A percentile compares a stretch with the other conserved stretches of the same genome.
phyloP scores from a whole-genome alignment of 2,113 vertebrate genomes.

The Onychostruthus taczanowskii region DNA sequence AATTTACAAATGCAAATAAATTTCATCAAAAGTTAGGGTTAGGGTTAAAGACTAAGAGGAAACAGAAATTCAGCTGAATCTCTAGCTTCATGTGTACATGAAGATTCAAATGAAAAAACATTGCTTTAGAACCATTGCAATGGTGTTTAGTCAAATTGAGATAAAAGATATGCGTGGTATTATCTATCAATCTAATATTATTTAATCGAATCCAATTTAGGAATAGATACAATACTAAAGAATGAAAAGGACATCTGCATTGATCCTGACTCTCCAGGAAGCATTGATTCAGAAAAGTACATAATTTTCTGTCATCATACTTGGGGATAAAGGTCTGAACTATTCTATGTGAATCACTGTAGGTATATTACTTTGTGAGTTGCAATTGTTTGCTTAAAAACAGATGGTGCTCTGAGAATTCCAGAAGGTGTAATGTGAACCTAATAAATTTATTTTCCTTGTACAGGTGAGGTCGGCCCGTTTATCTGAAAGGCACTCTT shows the following conservation, averaged over 20 bases:
- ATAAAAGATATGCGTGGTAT: background rate
- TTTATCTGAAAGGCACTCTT: background rate
- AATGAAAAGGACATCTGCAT: conserved; percentile 18
- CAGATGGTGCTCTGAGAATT: background rate
- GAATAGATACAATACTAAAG: background rate
- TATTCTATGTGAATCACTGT: background rate
- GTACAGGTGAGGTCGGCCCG: background rate
- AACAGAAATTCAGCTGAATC: background rate
- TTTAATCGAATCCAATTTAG: conserved; percentile 3
- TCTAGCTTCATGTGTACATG: background rate
- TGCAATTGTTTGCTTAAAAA: conserved; percentile 32
- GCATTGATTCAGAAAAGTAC: background rate
- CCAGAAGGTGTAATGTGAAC: background rate
- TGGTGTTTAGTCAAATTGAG: background rate
- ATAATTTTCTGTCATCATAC: background rate
- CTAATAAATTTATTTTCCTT: background rate
- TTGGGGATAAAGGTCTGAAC: conserved; percentile 8
- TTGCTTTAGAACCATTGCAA: background rate
- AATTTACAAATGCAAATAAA: background rate
- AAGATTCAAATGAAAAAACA: background rate
- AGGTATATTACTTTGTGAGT: background rate
- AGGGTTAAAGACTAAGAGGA: background rate
- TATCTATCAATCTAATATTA: background rate
- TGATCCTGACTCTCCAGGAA: conserved; percentile 22
- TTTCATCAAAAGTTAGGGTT: background rate